These are phyloP conservation scores for Diorhabda sublineata DNA, from an alignment of 1,140 invertebrate species.

Conservation along the genomic window DNA sequence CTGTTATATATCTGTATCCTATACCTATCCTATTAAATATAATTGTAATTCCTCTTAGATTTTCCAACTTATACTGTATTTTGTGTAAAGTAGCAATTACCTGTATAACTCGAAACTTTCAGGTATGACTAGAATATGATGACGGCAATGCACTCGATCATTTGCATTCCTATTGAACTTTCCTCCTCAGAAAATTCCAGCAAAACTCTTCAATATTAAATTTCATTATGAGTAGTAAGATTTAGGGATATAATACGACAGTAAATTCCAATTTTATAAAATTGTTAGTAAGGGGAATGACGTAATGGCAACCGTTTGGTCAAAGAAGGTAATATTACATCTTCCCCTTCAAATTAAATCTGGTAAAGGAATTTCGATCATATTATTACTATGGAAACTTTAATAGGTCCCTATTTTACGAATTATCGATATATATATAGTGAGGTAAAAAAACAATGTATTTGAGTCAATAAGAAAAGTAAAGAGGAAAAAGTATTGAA, in stretches of 20 bases:
- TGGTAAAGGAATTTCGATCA: not conserved
- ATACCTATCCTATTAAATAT: no score
- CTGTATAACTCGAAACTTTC: no score
- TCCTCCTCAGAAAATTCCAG: conserved; percentile 4
- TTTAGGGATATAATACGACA: conserved; percentile 5
- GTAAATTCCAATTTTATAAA: conserved; percentile 12
- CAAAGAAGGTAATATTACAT: conserved; percentile 14
- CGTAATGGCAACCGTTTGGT: conserved; percentile 8
- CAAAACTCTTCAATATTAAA: conserved; percentile 22
- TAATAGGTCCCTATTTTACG: no score
- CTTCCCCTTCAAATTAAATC: conserved; percentile 4
- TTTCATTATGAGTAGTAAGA: conserved; percentile 14
- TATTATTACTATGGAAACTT: not conserved
- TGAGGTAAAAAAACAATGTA: no score
- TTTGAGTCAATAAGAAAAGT: no score
- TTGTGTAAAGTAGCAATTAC: no score
- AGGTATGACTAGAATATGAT: no score
- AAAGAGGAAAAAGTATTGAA: no score
- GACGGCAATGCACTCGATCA: not conserved
- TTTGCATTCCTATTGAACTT: not conserved
- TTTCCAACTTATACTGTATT: no score
- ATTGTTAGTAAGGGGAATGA: not conserved
- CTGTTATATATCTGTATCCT: no score
- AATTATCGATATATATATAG: no score
- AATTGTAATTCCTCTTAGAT: no score